phyloP scores from a whole-genome alignment of 2,797 vertebrate genomes.

The Myioborus miniatus region DNA sequence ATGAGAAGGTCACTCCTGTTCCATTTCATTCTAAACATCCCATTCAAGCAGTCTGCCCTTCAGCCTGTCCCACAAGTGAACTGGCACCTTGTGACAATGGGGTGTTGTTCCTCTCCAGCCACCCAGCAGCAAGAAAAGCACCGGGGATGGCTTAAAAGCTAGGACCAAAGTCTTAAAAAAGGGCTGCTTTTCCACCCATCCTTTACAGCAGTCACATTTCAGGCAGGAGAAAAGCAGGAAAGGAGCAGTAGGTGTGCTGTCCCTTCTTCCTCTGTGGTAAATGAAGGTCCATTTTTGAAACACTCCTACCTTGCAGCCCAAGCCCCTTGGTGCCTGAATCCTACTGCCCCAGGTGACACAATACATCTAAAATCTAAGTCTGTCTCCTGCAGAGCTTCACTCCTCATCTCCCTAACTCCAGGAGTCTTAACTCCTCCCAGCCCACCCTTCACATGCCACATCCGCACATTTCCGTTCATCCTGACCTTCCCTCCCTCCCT shows the following conservation, averaged over 20 bases:
- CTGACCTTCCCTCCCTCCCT: neutral
- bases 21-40: neutral
- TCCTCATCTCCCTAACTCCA: neutral
- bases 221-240: neutral
- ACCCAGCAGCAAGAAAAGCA: neutral
- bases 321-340: neutral
- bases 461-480: neutral
- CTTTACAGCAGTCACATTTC: neutral
- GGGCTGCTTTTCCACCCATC: neutral
- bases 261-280: neutral
- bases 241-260: neutral
- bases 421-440: neutral
- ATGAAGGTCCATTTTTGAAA: neutral
- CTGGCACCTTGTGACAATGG: rapidly evolving
- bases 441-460: neutral
- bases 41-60: neutral
- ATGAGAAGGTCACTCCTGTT: neutral
- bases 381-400: neutral
- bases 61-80: neutral
- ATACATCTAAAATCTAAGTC: neutral
- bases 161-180: neutral
- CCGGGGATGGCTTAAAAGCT: neutral
- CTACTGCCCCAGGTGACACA: neutral
- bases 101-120: neutral
- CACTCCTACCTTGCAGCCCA: neutral